Evolutionary conservation across 2,888 invertebrate species (phyloP).

Genomic region (Dicyrtoma fusca): DNA sequence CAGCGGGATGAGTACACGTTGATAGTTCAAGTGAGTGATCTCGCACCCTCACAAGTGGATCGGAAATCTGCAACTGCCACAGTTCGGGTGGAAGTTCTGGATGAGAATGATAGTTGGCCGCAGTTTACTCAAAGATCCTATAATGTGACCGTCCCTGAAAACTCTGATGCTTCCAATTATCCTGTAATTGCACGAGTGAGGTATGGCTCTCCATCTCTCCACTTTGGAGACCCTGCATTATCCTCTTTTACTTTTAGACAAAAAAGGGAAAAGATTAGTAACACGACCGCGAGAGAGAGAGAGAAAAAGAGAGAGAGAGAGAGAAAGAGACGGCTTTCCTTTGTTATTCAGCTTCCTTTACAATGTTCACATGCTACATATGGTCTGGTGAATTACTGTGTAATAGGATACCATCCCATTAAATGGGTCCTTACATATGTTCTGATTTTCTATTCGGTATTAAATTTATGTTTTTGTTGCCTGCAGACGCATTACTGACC

Average conservation of each 20-base stretch:
- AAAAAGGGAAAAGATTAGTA: not conserved
- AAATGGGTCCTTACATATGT: no score
- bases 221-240: no score
- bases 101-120: slow-evolving; percentile 77
- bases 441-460: no score
- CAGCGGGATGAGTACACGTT: slow-evolving; percentile 81
- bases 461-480: not conserved
- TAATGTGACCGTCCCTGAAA: slow-evolving; percentile 83
- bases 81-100: slow-evolving; percentile 75
- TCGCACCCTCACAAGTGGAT: slow-evolving; percentile 74
- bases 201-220: slow-evolving; percentile 57
- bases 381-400: no score
- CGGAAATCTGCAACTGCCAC: slow-evolving; percentile 81
- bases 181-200: slow-evolving; percentile 79
- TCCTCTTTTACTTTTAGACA: no score
- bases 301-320: not conserved
- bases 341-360: not conserved
- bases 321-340: not conserved
- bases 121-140: slow-evolving; percentile 89
- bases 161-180: slow-evolving; percentile 79
- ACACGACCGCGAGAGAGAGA: not conserved
- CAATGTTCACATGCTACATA: no score
- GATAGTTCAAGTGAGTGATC: slow-evolving; percentile 82
- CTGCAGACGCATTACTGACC: not conserved
- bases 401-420: no score